A percentile compares a stretch with the other conserved stretches of the same genome.
phyloP scores from a whole-genome alignment of 1,140 invertebrate species.

The Drosophila arawakana region DNA sequence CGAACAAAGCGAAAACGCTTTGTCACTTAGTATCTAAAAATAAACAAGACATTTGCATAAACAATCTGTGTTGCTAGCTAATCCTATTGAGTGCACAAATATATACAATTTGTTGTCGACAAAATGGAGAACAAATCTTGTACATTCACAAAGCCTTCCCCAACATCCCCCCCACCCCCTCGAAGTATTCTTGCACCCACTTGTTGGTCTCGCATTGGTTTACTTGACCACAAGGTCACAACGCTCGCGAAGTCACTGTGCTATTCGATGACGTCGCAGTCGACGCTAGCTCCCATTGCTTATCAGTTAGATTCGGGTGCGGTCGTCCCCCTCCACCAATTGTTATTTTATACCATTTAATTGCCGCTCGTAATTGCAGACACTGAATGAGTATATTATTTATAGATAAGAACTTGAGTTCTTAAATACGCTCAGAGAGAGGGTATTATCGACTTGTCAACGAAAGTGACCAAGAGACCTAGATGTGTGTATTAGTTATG shows the following conservation, averaged over 20 bases:
- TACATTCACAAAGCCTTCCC: background rate
- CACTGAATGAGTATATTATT: background rate
- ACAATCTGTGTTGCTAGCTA: conserved; percentile 21
- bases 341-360: conserved; percentile 34
- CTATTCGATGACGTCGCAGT: conserved; percentile 46
- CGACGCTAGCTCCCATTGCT: conserved; percentile 8
- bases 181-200: conserved; percentile 53
- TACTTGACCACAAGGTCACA: conserved; percentile 59
- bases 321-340: conserved; percentile 9
- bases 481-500: no score
- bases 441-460: no score
- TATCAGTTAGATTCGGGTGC: conserved; percentile 40
- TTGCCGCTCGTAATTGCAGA: conserved; percentile 28
- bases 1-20: conserved; percentile 29
- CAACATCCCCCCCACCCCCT: conserved; percentile 4
- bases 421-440: no score
- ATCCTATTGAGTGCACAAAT: conserved; percentile 22
- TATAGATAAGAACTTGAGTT: no score
- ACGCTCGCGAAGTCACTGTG: conserved; percentile 35
- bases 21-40: conserved; percentile 57
- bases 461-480: no score
- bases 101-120: background rate
- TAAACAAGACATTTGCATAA: conserved; percentile 64
- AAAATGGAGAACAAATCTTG: conserved; percentile 13
- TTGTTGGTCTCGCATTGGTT: conserved; percentile 59